Evolutionary conservation across 2,797 vertebrate species (phyloP).

Genomic region (Bovichtus diacanthus): DNA sequence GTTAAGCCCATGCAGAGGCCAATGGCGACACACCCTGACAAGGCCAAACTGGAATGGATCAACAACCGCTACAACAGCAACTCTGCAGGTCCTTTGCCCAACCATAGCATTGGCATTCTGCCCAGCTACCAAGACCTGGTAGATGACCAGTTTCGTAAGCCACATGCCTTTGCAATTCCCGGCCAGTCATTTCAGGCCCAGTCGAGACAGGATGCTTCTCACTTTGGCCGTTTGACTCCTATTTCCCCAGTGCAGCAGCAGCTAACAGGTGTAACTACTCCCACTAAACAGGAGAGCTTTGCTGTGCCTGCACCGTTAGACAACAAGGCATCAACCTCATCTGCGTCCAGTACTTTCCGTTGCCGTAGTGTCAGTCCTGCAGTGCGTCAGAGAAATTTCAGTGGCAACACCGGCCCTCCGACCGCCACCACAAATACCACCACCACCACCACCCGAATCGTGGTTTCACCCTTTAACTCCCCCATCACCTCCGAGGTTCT

Average conservation of each 20-base stretch:
- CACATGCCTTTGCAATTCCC: conserved; percentile 96
- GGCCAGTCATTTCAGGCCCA: conserved; percentile 95
- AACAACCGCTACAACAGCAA: conserved; percentile 93
- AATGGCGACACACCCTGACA: conserved; percentile 98
- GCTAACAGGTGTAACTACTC: conserved; percentile 73
- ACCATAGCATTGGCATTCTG: conserved; percentile 90
- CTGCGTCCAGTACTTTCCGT: conserved; percentile 89
- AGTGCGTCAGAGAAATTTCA: conserved; percentile 96
- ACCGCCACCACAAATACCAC: conserved; percentile 84
- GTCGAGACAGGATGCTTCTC: conserved; percentile 88
- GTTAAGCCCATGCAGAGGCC: conserved; percentile 99
- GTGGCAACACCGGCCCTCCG: conserved; percentile 90
- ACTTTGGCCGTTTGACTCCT: conserved; percentile 92
- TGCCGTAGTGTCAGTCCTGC: conserved; percentile 98
- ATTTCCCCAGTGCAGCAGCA: conserved; percentile 89
- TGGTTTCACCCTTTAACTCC: conserved; percentile 91
- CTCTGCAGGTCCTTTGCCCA: conserved; percentile 87
- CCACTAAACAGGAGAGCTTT: conserved; percentile 95
- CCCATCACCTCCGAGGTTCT: conserved; percentile 92
- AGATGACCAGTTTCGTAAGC: conserved; percentile 97
- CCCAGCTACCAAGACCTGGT: conserved; percentile 97
- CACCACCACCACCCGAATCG: conserved; percentile 85
- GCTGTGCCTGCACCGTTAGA: conserved; percentile 97
- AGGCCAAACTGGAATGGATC: conserved; percentile 98
- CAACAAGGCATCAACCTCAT: conserved; percentile 88